A percentile compares a stretch with the other conserved stretches of the same genome.
Evolutionary conservation across 2,888 invertebrate genomes (phyloP).

Genomic region (Tiliacea citrago): DNA sequence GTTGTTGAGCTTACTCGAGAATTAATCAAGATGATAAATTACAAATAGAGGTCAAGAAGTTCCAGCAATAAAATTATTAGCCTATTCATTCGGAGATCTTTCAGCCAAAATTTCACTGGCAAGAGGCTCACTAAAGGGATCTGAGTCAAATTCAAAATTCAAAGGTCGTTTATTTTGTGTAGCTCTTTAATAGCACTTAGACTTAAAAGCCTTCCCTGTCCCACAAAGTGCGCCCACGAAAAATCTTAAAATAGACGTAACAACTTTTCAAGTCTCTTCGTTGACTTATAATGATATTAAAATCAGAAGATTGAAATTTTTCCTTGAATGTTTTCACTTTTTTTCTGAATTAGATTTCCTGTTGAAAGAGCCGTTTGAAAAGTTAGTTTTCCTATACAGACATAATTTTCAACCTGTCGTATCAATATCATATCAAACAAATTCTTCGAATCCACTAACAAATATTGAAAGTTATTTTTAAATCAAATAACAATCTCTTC

Average conservation of each 20-base stretch:
- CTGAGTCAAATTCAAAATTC: slow-evolving; percentile 48
- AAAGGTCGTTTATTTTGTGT: slow-evolving; percentile 44
- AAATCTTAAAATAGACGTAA: slow-evolving; percentile 57
- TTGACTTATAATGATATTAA: slow-evolving; percentile 51
- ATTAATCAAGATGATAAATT: neutral
- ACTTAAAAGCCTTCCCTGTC: slow-evolving; percentile 48
- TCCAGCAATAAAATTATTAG: slow-evolving; percentile 5
- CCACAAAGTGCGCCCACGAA: slow-evolving; percentile 48
- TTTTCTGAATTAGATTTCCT: slow-evolving; percentile 10
- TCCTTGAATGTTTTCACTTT: slow-evolving; percentile 6
- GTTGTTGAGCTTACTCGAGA: neutral
- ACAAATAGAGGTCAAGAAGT: neutral
- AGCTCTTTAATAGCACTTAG: slow-evolving; percentile 54
- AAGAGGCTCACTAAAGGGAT: slow-evolving; percentile 18
- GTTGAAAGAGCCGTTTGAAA: neutral
- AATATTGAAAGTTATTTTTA: slow-evolving; percentile 15
- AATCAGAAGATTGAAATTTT: slow-evolving; percentile 44
- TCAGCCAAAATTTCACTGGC: slow-evolving; percentile 2
- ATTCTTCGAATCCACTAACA: slow-evolving; percentile 1
- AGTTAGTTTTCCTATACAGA: neutral
- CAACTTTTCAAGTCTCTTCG: slow-evolving; percentile 37
- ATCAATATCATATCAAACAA: slow-evolving; percentile 2
- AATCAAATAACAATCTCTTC: slow-evolving; percentile 10
- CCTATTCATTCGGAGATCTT: neutral
- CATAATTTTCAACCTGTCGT: neutral